These are phyloP conservation scores for Vanacampus margaritifer DNA, from an alignment of 2,113 vertebrate species.

Conservation along the genomic window DNA sequence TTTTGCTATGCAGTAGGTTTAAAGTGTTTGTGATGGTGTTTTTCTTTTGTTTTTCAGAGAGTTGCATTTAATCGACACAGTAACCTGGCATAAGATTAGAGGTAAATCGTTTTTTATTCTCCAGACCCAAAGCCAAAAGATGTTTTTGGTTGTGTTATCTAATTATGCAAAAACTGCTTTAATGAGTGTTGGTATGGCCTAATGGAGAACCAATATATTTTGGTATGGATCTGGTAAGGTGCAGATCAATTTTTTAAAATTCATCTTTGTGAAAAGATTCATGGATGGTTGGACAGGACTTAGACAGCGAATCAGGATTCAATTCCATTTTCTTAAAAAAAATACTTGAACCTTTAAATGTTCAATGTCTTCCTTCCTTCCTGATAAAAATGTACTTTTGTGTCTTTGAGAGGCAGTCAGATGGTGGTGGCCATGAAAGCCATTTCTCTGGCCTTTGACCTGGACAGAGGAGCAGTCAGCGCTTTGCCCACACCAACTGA, in stretches of 20 bases:
- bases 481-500: conserved; percentile 79
- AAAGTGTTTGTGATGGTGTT: neutral
- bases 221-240: neutral
- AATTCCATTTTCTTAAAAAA: neutral
- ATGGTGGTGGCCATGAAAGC: conserved; percentile 95
- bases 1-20: neutral
- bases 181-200: neutral
- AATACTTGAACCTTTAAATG: neutral
- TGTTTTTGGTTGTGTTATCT: neutral
- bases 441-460: conserved; percentile 87
- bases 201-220: neutral
- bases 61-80: conserved; percentile 84
- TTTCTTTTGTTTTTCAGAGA: conserved; percentile 70
- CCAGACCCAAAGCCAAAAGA: neutral
- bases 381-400: neutral
- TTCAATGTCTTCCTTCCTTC: neutral
- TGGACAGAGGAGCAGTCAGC: conserved; percentile 78
- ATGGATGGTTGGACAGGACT: neutral
- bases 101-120: conserved; percentile 61
- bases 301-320: neutral
- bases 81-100: conserved; percentile 90
- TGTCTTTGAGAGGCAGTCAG: conserved; percentile 77
- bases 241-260: neutral
- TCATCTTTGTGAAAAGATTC: neutral
- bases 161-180: neutral